Conservation (phyloP, 2,888 invertebrate genomes). For the Scrobipalpa costella region DNA sequence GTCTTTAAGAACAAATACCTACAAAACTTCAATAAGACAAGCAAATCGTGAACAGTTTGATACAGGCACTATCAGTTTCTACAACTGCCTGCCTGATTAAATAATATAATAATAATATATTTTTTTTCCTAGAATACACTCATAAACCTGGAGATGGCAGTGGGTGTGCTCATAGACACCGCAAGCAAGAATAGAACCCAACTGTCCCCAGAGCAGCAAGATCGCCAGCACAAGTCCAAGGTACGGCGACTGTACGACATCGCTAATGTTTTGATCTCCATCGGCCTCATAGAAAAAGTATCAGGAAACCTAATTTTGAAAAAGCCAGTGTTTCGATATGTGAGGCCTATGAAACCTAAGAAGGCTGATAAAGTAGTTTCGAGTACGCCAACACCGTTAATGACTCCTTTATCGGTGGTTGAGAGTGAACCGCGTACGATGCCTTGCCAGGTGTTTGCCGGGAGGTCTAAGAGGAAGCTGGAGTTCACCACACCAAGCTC, state of each 20-base stretch:
- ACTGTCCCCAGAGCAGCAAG: slow-evolving; percentile 74
- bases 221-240: slow-evolving; percentile 83
- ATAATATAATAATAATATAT: too few relatives aligned
- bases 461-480: slow-evolving; percentile 72
- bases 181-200: slow-evolving; percentile 73
- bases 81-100: too few relatives aligned
- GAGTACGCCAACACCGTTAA: slow-evolving; percentile 63
- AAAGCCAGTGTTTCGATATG: slow-evolving; percentile 85
- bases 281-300: slow-evolving; percentile 86
- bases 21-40: too few relatives aligned
- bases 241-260: slow-evolving; percentile 88
- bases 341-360: slow-evolving; percentile 75
- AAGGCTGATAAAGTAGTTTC: slow-evolving; percentile 55
- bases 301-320: slow-evolving; percentile 81
- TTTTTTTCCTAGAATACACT: slow-evolving; percentile 78
- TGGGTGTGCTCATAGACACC: slow-evolving; percentile 82
- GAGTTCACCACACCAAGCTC: slow-evolving; percentile 69
- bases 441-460: slow-evolving; percentile 61
- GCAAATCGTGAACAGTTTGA: too few relatives aligned
- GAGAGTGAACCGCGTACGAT: slow-evolving; percentile 54
- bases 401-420: slow-evolving; percentile 62
- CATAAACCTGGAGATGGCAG: slow-evolving; percentile 85
- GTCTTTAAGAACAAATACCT: too few relatives aligned
- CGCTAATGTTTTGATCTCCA: slow-evolving; percentile 88
- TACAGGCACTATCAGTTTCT: too few relatives aligned